Percentiles rank a stretch among this genome's conserved stretches.
These are phyloP conservation scores for Linurgus olivaceus DNA, from an alignment of 2,797 vertebrate species.

Conservation along the genomic window DNA sequence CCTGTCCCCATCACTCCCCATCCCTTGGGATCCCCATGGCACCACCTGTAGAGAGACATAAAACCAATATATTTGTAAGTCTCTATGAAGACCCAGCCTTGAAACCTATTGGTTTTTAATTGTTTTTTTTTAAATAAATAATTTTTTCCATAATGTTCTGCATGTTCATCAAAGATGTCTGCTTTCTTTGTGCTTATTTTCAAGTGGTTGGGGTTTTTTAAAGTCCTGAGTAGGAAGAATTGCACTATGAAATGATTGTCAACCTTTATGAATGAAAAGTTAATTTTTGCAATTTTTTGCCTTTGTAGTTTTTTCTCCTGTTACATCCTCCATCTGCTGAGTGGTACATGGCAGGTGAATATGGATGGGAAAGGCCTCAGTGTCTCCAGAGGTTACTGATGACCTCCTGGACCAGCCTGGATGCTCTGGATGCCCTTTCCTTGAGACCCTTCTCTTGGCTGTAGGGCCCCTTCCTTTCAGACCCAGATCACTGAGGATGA, in stretches of 20 bases:
- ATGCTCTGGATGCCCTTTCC: neutral
- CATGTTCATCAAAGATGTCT: fast-evolving
- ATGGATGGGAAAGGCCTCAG: neutral
- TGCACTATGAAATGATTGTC: neutral
- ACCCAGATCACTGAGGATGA: neutral
- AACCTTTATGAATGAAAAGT: neutral
- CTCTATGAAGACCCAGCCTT: neutral
- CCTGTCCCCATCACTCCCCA: fast-evolving
- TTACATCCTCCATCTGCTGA: neutral
- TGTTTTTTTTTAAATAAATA: fast-evolving
- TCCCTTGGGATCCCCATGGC: fast-evolving
- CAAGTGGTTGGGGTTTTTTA: neutral
- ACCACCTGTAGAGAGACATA: neutral
- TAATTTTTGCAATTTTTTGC: neutral
- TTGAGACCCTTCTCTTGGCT: neutral
- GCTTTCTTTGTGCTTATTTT: neutral
- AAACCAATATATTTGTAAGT: fast-evolving
- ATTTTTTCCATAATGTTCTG: neutral
- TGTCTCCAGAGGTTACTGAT: neutral
- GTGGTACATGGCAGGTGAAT: fast-evolving
- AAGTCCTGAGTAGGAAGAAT: neutral
- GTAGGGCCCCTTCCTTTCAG: neutral
- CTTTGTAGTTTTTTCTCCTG: neutral
- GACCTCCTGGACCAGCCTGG: neutral
- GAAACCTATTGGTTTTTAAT: neutral